Conservation (phyloP, 2,797 vertebrate species). For the Rousettus madagascariensis region DNA sequence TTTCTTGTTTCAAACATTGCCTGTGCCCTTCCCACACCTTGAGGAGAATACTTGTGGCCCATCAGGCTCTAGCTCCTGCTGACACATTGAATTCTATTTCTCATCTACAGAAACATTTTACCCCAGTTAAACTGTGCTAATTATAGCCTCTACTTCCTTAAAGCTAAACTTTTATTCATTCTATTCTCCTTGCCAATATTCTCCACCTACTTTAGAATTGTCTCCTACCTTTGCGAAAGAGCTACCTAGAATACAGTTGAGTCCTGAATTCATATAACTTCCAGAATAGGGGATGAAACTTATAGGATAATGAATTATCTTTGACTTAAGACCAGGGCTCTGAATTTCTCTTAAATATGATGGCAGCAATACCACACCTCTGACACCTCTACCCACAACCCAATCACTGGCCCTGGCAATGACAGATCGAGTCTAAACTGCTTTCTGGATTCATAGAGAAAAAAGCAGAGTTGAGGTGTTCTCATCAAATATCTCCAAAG, state of each 20-base stretch:
- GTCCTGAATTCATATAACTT: background rate
- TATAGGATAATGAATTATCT: background rate
- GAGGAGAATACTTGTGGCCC: background rate
- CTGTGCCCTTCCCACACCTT: accelerated
- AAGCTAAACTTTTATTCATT: background rate
- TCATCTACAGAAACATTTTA: background rate
- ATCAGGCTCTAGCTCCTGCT: background rate
- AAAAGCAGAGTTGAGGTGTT: background rate
- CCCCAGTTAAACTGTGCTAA: background rate
- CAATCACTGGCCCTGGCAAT: background rate
- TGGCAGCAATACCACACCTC: background rate
- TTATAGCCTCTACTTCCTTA: background rate
- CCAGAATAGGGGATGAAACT: background rate
- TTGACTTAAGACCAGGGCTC: background rate
- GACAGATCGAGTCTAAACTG: background rate
- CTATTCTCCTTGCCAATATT: background rate
- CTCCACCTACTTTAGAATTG: background rate
- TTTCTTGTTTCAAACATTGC: background rate
- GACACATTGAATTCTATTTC: background rate
- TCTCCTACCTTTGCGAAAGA: background rate
- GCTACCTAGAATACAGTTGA: background rate
- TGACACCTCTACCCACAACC: background rate
- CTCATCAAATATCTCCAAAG: background rate
- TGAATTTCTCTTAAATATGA: background rate
- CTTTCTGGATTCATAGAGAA: background rate